A percentile compares a stretch with the other conserved stretches of the same genome.
phyloP scores from a whole-genome alignment of 2,113 vertebrate species.

The Eidolon helvum region DNA sequence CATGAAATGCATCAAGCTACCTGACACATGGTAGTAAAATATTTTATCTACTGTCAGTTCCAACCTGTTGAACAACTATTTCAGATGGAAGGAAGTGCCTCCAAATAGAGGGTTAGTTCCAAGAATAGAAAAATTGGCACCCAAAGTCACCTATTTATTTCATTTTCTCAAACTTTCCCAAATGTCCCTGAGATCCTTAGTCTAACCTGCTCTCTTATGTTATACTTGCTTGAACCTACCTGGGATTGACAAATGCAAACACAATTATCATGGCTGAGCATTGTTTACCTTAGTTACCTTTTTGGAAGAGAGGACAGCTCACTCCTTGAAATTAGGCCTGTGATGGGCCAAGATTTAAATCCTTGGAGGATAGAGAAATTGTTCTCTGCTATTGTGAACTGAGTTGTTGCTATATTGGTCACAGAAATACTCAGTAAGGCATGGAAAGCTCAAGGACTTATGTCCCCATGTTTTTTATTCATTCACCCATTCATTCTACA shows the following conservation, averaged over 20 bases:
- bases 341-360: neutral
- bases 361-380: neutral
- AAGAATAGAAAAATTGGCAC: slow-evolving; percentile 17
- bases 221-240: neutral
- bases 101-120: neutral
- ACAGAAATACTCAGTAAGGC: neutral
- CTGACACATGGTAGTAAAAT: slow-evolving; percentile 72
- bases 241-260: neutral
- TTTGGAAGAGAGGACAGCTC: neutral
- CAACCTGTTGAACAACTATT: slow-evolving; percentile 75
- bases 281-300: neutral
- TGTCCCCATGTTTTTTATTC: neutral
- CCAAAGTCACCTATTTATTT: neutral
- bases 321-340: neutral
- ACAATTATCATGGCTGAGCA: neutral
- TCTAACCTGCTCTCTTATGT: neutral
- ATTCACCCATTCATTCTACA: neutral
- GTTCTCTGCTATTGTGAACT: neutral
- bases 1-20: slow-evolving; percentile 63
- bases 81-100: slow-evolving; percentile 50
- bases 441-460: neutral
- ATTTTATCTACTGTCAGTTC: slow-evolving; percentile 73
- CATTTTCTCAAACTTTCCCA: neutral
- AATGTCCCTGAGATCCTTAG: neutral
- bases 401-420: neutral